Evolutionary conservation across 2,888 invertebrate species (phyloP), one percentile per base, ranked within the genome.

Genomic region (Cephus nigrinus): DNA sequence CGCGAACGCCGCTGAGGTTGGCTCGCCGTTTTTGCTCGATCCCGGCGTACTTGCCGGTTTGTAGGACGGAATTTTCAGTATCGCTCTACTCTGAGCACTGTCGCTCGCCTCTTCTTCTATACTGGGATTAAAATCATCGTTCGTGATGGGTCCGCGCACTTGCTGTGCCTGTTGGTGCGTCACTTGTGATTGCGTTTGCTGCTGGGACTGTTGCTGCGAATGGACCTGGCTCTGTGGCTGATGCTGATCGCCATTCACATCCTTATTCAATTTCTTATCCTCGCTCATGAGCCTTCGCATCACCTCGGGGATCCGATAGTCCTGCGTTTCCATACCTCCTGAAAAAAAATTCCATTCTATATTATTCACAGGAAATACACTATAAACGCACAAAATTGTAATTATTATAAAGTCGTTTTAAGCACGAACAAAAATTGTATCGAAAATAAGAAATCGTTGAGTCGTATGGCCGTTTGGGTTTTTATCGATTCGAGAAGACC

Each of bases 11-110:
- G 86, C 86, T 78, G 88, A 88, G 30, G 86, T 88, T 72, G 88
- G 87, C 78, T 88, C 87, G 79, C 91, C 88, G 85, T 90, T 90
- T 84, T 90, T 91, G 83, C 89, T 90, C 74, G 90, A 89, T 75
- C 88, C 89, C 77, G 88, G 88, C 82, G 88, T 88, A 78, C 82
- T 89, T 80, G 89, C 90, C 86, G 97, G 96, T 92, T 95, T 95
- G 93, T 96, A 97, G 94, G 97, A 97, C 94, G 98, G 98, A 94
- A 98, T 97, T 93, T 97, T 97, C 89, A 98, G 95, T 92, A 97
- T 97, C 92, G 97, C 96, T 87, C 91, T 86, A 86, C 92, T 92
- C 82, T 91, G 90, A 82, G 87, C 91, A 80, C 91, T 90, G 84
- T 91, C 91, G 85, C 91, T 91, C 80, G 91, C 90, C 82, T 91